Evolutionary conservation across 2,888 invertebrate genomes (phyloP), one percentile per base, ranked within the genome.

Genomic region (Orthonychiurus folsomi): DNA sequence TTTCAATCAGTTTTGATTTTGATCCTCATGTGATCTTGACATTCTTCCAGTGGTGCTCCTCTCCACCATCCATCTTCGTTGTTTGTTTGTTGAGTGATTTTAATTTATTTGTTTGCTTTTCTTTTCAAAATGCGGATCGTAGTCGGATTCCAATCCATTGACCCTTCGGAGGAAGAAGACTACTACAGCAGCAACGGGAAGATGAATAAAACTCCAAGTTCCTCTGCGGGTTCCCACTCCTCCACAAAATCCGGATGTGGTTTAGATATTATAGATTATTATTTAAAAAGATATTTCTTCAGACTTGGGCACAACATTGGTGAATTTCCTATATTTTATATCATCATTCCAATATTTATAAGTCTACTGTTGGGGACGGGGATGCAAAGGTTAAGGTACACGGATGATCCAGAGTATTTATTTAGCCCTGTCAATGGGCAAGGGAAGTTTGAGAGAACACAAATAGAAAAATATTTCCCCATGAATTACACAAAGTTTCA

Each of bases 341-440:
- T 93, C 70, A 85, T 93, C 73, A 82, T 93, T 62, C 93, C 93
- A n/a, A 78, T 92, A 48, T 82, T 93, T 57, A 79, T 93, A 61
- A 85, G 89, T 0, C 78, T 87, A 62, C 82, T 93, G 60, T 88
- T 89, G 78, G 84, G 89, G 77, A 93, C 93, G 25, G 93, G 93
- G 59, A 89, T 88, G 78, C 93, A 93, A 79, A 82, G 84, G 76
- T 83, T 93, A 64, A 81, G 86, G 76, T 92, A 91, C 79, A 89
- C 92, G 80, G 92, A 92, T 79, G 93, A 93, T 78, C 93, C 93
- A 0, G 93, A 93, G 77, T 93, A 93, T 78, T 81, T 93, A 21
- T 93, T 93, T 80, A 90, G 91, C 48, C 93, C 93, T 0, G 82
- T 89, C 69, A 86, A 88, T 74, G 93, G 93, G 0, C 87, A 87